Base-by-base conservation (phyloP, 2,113 vertebrate species). In the Serinus canaria region DNA sequence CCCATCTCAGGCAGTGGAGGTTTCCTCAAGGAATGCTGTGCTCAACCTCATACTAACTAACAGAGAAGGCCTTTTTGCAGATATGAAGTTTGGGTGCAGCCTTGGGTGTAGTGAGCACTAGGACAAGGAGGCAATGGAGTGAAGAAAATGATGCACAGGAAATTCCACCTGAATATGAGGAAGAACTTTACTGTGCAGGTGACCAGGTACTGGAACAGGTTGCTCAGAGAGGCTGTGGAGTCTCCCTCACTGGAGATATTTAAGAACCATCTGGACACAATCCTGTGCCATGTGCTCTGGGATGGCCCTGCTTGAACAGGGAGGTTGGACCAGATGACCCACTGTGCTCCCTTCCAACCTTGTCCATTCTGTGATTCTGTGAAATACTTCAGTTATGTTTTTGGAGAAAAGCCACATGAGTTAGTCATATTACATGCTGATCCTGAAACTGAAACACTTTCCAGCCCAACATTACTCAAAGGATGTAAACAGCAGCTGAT, bases 401-500 rank as follows among this genome's bases (percentile, higher is more conserved):
- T 46, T 77, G 46, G 46, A 75, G 37, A 77, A 88, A 80, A 85
- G 49, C 31, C 70, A 62, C 0, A 0, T 76, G 50, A 92, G 69
- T 92, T 92, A 85, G 72, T 90, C 59, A 47, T 50, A 47, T 90
- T 80, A 59, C 50, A 39, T 77, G 58, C 37, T 84, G 85, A 90
- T 80, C 43, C 31, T 90, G 79, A 90, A 90, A 73, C 22, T 0
- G 5, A 92, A 90, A 92, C 47, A 50, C 46, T 80, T 90, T 62
- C 43, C 59, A 88, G 25, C 66, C 14, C 50, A 86, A 44, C 22
- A 64, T 91, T 93, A 88, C 85, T 91, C 58, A 35, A 68, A 96
- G 47, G 50, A 74, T 59, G 83, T 88, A 80, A 95, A 77, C 46
- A 93, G 88, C 82, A 96, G 85, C 70, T 92, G 76, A 55, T 83